Evolutionary conservation across 2,797 vertebrate species (phyloP).

Genomic region (Sebastes itinus): DNA sequence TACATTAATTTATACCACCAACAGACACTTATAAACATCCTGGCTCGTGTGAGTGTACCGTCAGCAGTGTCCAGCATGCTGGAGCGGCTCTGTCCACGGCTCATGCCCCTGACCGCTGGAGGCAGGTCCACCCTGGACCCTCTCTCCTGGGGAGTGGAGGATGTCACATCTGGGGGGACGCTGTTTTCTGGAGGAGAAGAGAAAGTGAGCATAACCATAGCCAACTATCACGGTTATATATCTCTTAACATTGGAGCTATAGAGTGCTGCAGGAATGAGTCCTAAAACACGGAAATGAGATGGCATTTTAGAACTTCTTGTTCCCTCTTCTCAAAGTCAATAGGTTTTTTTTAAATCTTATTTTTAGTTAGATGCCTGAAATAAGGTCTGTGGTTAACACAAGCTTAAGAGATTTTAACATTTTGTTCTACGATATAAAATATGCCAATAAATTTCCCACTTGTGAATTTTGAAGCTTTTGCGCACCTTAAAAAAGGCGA

Average conservation of each 20-base stretch:
- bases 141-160: constrained; percentile 88
- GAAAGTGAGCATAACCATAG: neutral
- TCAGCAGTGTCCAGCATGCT: constrained; percentile 98
- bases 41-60: constrained; percentile 76
- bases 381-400: too few relatives aligned
- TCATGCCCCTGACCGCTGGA: constrained; percentile 92
- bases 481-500: rapidly evolving
- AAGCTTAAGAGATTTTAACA: too few relatives aligned
- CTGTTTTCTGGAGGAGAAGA: constrained; percentile 86
- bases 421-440: too few relatives aligned
- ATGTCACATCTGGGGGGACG: constrained; percentile 92
- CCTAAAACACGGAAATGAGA: too few relatives aligned
- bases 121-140: constrained; percentile 89
- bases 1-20: neutral
- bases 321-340: too few relatives aligned
- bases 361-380: too few relatives aligned
- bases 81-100: constrained; percentile 92
- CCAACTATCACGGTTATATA: neutral
- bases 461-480: too few relatives aligned
- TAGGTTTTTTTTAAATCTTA: too few relatives aligned
- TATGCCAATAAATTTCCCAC: too few relatives aligned
- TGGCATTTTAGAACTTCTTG: too few relatives aligned
- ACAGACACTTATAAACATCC: neutral
- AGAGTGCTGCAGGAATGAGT: too few relatives aligned
- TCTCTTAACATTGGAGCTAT: constrained; percentile 19